These are phyloP conservation scores for Caenorhabditis sp. DNA, from an alignment of 2,888 invertebrate genomes.

Conservation along the genomic window DNA sequence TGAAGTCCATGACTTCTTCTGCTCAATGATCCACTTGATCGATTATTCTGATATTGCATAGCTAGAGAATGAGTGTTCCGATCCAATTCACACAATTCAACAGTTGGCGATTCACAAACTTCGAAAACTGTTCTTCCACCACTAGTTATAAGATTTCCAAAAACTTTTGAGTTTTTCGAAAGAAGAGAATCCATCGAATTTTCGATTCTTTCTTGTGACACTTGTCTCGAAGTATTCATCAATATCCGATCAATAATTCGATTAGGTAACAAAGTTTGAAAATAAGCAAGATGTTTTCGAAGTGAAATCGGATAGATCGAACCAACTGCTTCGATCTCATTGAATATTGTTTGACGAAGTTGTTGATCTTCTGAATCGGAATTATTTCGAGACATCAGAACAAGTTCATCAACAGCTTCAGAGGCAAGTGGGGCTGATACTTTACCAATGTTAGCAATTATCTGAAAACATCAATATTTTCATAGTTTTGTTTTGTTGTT, in stretches of 20 bases:
- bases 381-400: slow-evolving; percentile 42
- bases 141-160: slow-evolving; percentile 26
- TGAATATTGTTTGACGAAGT: slow-evolving; percentile 47
- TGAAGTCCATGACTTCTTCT: slow-evolving; percentile 34
- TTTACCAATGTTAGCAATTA: slow-evolving; percentile 59
- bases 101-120: slow-evolving; percentile 29
- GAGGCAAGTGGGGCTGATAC: slow-evolving; percentile 49
- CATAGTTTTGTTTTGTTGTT: not conserved
- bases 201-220: slow-evolving; percentile 13
- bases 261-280: slow-evolving; percentile 19
- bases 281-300: slow-evolving; percentile 12
- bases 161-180: slow-evolving; percentile 29
- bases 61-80: slow-evolving; percentile 47
- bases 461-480: slow-evolving; percentile 24
- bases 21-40: slow-evolving; percentile 40
- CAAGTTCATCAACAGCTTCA: slow-evolving; percentile 54
- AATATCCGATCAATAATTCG: slow-evolving; percentile 28
- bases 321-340: slow-evolving; percentile 55
- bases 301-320: slow-evolving; percentile 19
- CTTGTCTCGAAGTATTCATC: slow-evolving; percentile 7
- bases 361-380: slow-evolving; percentile 29
- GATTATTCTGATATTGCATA: slow-evolving; percentile 48
- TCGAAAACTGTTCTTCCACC: slow-evolving; percentile 33
- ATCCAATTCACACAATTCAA: slow-evolving; percentile 39
- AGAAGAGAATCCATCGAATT: slow-evolving; percentile 23